Percentiles rank a stretch among this genome's conserved stretches.
These are phyloP conservation scores for Echeneis naucrates DNA, from an alignment of 2,797 vertebrate genomes.

Conservation along the genomic window DNA sequence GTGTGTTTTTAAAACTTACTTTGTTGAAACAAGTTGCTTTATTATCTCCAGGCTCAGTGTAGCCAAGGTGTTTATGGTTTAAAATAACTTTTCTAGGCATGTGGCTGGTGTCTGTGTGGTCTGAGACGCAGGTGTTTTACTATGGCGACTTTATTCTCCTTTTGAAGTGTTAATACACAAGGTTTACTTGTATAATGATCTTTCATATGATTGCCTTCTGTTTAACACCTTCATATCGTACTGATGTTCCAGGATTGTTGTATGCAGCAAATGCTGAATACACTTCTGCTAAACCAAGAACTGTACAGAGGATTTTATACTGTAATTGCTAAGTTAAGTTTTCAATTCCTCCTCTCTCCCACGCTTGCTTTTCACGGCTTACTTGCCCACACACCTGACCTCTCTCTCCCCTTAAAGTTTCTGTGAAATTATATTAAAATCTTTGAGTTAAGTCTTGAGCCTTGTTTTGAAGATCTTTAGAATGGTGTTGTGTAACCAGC, in stretches of 20 bases:
- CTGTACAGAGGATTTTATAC: conserved; percentile 16
- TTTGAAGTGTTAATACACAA: not conserved
- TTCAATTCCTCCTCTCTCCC: conserved; percentile 34
- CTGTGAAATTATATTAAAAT: not conserved
- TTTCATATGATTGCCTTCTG: not conserved
- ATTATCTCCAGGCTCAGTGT: too few species aligned
- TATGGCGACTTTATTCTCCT: not conserved
- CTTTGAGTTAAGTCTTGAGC: conserved; percentile 5
- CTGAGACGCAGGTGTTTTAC: too few species aligned
- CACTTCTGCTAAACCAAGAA: not conserved
- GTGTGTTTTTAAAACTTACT: too few species aligned
- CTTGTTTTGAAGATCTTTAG: not conserved
- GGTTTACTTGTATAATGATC: not conserved
- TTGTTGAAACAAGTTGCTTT: too few species aligned
- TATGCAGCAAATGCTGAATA: not conserved
- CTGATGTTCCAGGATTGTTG: not conserved
- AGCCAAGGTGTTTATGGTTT: too few species aligned
- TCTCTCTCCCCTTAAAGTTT: conserved; percentile 25
- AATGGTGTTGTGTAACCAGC: not conserved
- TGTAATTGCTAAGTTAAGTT: conserved; percentile 42
- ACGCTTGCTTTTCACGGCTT: conserved; percentile 1
- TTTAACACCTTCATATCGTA: not conserved
- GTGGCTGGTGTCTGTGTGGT: too few species aligned
- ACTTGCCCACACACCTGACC: conserved; percentile 50
- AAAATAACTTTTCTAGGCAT: too few species aligned